Evolutionary conservation across 2,888 invertebrate genomes (phyloP).

Genomic region (Thysanoteuthis rhombus): DNA sequence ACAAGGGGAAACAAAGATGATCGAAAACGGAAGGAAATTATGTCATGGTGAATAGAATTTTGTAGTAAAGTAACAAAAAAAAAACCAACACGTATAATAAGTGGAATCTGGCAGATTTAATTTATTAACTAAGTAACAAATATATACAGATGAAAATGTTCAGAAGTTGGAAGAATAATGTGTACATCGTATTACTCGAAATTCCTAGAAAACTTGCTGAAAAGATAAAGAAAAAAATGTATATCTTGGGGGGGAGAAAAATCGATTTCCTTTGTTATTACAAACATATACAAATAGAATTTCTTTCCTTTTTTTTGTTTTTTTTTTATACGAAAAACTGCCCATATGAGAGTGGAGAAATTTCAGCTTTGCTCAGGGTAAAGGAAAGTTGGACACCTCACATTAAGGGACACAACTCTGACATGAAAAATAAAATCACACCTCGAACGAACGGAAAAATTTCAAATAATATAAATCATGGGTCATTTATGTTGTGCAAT

Average conservation of each 20-base stretch:
- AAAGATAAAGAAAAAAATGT: background rate
- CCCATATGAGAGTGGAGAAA: background rate
- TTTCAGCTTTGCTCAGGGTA: no score
- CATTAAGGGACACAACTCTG: no score
- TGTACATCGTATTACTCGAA: background rate
- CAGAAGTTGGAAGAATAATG: background rate
- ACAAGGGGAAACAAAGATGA: no score
- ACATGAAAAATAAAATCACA: no score
- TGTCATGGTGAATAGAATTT: no score
- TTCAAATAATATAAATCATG: no score
- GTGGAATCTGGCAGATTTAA: background rate
- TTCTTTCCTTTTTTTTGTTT: background rate
- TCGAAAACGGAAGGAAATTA: no score
- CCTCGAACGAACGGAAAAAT: no score
- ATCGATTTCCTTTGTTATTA: background rate
- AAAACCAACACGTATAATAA: background rate
- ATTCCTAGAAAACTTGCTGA: background rate
- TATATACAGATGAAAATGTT: slow-evolving; percentile 1
- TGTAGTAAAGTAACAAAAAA: no score
- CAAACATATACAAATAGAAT: background rate
- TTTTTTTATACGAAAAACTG: background rate
- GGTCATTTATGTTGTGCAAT: no score
- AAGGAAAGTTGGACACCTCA: no score
- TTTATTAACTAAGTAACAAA: background rate
- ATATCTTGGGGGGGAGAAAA: background rate